phyloP scores from a whole-genome alignment of 2,888 invertebrate genomes.

The Diarsia brunnea region DNA sequence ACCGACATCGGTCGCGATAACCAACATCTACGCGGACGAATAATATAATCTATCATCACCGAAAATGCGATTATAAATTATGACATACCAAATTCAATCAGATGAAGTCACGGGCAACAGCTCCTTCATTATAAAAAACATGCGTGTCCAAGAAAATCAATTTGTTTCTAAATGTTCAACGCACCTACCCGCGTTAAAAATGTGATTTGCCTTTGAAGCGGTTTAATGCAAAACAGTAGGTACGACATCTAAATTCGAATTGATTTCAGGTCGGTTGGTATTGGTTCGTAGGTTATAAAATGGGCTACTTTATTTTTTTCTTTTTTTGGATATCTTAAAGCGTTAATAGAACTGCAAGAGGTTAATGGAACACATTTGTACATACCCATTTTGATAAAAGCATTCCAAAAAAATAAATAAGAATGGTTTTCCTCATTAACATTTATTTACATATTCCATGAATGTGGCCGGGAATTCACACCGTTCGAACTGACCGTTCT shows the following conservation, averaged over 20 bases:
- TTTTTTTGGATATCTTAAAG: neutral
- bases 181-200: neutral
- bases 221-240: neutral
- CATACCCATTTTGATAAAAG: neutral
- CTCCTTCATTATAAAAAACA: neutral
- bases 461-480: slow-evolving; percentile 37
- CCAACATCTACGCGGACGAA: too few species aligned
- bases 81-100: neutral
- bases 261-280: neutral
- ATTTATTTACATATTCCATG: neutral
- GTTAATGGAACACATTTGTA: neutral
- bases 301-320: neutral
- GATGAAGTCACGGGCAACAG: neutral
- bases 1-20: too few species aligned
- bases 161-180: neutral
- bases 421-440: slow-evolving; percentile 8
- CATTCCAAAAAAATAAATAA: neutral
- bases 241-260: neutral
- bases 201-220: neutral
- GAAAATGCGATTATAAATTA: neutral
- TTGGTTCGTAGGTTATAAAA: neutral
- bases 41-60: neutral
- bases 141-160: neutral
- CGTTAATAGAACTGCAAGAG: neutral
- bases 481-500: slow-evolving; percentile 35